phyloP scores from a whole-genome alignment of 2,113 vertebrate species.

The Sorex araneus region DNA sequence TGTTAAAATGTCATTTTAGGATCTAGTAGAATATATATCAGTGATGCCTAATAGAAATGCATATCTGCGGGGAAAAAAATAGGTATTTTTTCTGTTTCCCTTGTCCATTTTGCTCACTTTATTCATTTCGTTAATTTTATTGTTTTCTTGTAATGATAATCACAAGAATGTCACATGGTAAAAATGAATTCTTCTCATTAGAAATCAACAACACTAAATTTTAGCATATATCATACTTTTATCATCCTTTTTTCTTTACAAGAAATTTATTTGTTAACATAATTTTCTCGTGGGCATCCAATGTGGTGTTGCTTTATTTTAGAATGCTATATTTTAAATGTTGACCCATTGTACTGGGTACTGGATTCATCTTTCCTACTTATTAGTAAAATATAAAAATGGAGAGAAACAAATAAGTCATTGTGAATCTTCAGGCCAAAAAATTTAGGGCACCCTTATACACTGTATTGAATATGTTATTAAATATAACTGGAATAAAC shows the following conservation, averaged over 20 bases:
- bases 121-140: conserved; percentile 40
- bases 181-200: conserved; percentile 48
- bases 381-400: conserved; percentile 22
- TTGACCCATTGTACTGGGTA: neutral
- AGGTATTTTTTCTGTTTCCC: neutral
- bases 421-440: neutral
- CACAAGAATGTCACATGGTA: neutral
- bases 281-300: neutral
- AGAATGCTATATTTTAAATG: neutral
- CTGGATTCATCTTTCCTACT: neutral
- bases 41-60: neutral
- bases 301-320: neutral
- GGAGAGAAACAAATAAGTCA: neutral
- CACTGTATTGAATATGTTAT: neutral
- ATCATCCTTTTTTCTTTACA: neutral
- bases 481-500: neutral
- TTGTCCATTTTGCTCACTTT: neutral
- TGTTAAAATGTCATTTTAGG: conserved; percentile 46
- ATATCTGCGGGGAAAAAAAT: conserved; percentile 39
- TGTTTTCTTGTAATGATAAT: conserved; percentile 46
- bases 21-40: conserved; percentile 19
- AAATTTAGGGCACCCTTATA: neutral
- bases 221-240: neutral
- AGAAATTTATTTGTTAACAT: neutral
- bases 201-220: conserved; percentile 35